phyloP scores from a whole-genome alignment of 2,113 vertebrate species.

The Eleginops maclovinus region DNA sequence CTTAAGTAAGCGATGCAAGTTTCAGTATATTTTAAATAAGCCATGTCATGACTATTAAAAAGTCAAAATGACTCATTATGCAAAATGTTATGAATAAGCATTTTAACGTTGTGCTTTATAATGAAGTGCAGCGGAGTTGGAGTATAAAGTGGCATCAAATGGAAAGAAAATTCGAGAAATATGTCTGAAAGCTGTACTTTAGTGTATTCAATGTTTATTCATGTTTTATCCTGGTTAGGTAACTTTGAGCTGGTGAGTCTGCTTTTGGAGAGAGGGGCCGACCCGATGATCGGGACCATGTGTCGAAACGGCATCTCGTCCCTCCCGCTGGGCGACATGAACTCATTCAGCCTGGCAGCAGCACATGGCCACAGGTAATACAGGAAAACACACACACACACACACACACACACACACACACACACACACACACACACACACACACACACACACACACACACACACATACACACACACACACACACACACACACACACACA shows the following conservation, averaged over 20 bases:
- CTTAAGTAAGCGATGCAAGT: not conserved
- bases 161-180: not conserved
- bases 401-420: not conserved
- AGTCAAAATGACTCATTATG: too few relatives aligned
- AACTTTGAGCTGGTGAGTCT: slow-evolving; percentile 86
- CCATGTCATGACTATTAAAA: too few relatives aligned
- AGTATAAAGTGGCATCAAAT: too few relatives aligned
- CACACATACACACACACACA: not conserved
- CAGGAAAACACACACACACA: slow-evolving; percentile 16
- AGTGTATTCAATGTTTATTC: not conserved
- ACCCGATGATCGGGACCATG: slow-evolving; percentile 85
- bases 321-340: slow-evolving; percentile 83
- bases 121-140: too few relatives aligned
- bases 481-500: slow-evolving; percentile 3
- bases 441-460: not conserved
- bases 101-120: too few relatives aligned
- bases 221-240: slow-evolving; percentile 63
- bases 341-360: slow-evolving; percentile 86
- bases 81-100: too few relatives aligned
- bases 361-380: slow-evolving; percentile 86
- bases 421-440: slow-evolving; percentile 6
- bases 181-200: not conserved
- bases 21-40: not conserved
- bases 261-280: slow-evolving; percentile 85
- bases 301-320: slow-evolving; percentile 84